A percentile compares a stretch with the other conserved stretches of the same genome.
phyloP scores from a whole-genome alignment of 2,888 invertebrate genomes.

The Spodoptera exigua region DNA sequence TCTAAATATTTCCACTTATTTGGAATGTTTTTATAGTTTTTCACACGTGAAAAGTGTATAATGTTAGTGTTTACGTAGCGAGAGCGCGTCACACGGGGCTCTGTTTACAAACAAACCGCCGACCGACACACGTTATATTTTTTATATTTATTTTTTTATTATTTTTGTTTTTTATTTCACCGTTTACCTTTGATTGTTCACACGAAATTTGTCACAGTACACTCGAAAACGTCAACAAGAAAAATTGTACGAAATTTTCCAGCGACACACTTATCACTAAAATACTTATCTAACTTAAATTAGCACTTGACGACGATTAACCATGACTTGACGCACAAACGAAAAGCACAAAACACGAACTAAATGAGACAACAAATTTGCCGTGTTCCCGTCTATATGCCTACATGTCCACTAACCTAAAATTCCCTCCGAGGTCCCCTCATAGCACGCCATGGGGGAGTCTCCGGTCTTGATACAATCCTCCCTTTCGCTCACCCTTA shows the following conservation, averaged over 20 bases:
- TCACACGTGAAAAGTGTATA: conserved; percentile 61
- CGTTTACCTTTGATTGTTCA: conserved; percentile 56
- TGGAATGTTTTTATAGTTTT: conserved; percentile 55
- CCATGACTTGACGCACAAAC: conserved; percentile 88
- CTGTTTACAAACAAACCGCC: conserved; percentile 86
- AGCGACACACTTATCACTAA: conserved; percentile 60
- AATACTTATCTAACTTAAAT: conserved; percentile 64
- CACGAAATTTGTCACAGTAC: conserved; percentile 60
- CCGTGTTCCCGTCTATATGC: conserved; percentile 89
- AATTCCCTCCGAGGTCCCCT: conserved; percentile 86
- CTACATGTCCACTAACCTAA: conserved; percentile 90
- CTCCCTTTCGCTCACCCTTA: conserved; percentile 87
- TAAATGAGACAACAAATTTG: conserved; percentile 89
- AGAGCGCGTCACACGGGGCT: conserved; percentile 75
- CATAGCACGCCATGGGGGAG: conserved; percentile 84
- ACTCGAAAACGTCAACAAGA: conserved; percentile 50
- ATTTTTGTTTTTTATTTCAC: conserved; percentile 53
- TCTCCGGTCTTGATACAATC: conserved; percentile 83
- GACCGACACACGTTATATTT: conserved; percentile 68
- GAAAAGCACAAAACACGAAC: conserved; percentile 89
- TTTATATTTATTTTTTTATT: conserved; percentile 53
- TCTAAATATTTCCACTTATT: conserved; percentile 55
- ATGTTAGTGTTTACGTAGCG: conserved; percentile 71
- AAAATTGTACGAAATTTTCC: conserved; percentile 38
- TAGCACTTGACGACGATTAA: conserved; percentile 83